Base-by-base conservation (phyloP, 2,888 invertebrate genomes). In the Steinernema carpocapsae region DNA sequence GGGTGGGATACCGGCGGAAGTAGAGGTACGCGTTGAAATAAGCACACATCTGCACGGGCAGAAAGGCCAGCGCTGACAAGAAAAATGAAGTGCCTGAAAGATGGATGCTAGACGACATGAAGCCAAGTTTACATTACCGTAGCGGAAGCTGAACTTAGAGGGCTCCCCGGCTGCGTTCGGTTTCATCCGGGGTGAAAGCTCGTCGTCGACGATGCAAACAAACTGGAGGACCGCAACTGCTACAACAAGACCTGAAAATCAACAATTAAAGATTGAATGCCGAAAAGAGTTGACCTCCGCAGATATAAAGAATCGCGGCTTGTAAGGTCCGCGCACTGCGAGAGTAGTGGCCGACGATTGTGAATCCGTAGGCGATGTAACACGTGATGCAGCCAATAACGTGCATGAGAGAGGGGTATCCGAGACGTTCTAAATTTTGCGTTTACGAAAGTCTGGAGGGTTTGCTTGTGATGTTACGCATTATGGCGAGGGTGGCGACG, bases 201-300 rank as follows among this genome's bases (percentile, higher is more conserved):
- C 87, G 74, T 87, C 86, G 75, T 87, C 87, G 1, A 87, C 87
- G 1, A 85, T 84, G 73, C 86, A 87, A 10, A 87, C 86, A n/a
- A 84, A 82, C 83, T 86, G 85, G 37, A 86, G 75, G 7, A 86
- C 84, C 1, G 84, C 85, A 29, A 73, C 74, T 12, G 79, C 59
- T 4, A 79, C 70, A 52, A 72, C 19, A 7, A 79, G 72, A 29
- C 75, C 76, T 77, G 17, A 48, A 71, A 73, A 19, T 14, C n/a
- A n/a, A 1, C 6, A 12, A 7, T 72, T 26, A 71, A 19, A 6
- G 24, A 26, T 32, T 42, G 17, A 17, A 4, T 1, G 42, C 64
- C 37, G 51, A 45, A 37, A 42, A 14, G 1, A 51, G 48, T 80
- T 71, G 45, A 85, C 86, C 86, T 74, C 85, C 85, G 71, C 79